Evolutionary conservation across 2,888 invertebrate genomes (phyloP).

Genomic region (Muschampia plurimacula): DNA sequence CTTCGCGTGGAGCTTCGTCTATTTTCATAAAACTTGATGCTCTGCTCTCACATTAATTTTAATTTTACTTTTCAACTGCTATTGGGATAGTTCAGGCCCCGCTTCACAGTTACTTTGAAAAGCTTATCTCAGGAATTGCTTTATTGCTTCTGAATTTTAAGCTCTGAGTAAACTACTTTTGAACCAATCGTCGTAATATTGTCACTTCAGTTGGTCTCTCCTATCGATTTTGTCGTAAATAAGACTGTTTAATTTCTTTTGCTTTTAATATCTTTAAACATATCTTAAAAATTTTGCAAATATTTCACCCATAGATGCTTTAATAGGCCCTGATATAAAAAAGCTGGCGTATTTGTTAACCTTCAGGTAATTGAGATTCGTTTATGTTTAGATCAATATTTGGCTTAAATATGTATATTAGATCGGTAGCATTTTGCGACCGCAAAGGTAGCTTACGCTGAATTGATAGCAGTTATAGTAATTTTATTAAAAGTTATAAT

Average conservation of each 20-base stretch:
- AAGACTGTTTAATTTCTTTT: background rate
- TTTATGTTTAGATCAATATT: no score
- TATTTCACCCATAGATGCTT: no score
- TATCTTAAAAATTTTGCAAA: no score
- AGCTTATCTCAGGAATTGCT: conserved; percentile 28
- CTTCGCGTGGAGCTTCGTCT: conserved; percentile 8
- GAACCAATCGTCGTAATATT: conserved; percentile 30
- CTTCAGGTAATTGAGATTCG: no score
- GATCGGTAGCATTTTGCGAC: background rate
- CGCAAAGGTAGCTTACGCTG: background rate
- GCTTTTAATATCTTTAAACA: no score
- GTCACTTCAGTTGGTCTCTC: conserved; percentile 9
- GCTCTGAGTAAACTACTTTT: conserved; percentile 15
- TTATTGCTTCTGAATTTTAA: conserved; percentile 36
- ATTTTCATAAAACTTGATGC: conserved; percentile 28
- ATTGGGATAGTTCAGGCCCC: conserved; percentile 30
- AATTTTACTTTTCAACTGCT: conserved; percentile 32
- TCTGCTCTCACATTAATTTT: conserved; percentile 32
- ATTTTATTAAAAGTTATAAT: background rate
- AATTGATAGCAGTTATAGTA: background rate
- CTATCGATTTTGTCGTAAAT: background rate
- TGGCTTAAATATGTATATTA: no score
- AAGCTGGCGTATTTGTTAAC: background rate
- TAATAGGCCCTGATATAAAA: background rate
- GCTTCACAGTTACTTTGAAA: conserved; percentile 6